Percentiles rank a stretch among this genome's conserved stretches.
phyloP scores from a whole-genome alignment of 1,140 invertebrate species.

The Cataglyphis hispanica region DNA sequence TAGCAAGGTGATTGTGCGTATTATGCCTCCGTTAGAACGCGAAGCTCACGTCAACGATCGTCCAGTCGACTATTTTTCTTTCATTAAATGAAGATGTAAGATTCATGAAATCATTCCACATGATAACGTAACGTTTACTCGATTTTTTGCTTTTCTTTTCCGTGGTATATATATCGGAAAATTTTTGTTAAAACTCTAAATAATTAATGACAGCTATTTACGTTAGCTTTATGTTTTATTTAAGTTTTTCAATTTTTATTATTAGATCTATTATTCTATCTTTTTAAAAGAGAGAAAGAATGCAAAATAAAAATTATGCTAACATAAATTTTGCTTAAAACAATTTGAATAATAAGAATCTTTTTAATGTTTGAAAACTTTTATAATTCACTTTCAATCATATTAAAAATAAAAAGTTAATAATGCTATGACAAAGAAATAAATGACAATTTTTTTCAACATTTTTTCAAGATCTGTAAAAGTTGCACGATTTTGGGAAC shows the following conservation, averaged over 20 bases:
- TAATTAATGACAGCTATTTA: neutral
- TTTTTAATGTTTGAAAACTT: neutral
- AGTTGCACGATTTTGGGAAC: neutral
- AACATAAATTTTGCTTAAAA: neutral
- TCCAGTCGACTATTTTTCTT: slow-evolving; percentile 51
- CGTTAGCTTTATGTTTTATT: no score
- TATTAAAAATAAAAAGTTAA: neutral
- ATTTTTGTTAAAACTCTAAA: neutral
- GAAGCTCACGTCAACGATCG: neutral
- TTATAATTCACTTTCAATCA: neutral
- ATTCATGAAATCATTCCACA: neutral
- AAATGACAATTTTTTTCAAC: neutral
- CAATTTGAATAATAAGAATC: neutral
- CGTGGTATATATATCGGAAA: neutral
- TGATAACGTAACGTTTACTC: neutral
- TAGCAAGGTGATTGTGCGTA: slow-evolving; percentile 65
- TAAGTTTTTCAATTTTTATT: no score
- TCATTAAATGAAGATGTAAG: slow-evolving; percentile 23
- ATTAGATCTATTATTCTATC: no score
- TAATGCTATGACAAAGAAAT: neutral
- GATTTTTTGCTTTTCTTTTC: neutral
- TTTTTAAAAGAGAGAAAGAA: neutral
- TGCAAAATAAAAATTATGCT: neutral
- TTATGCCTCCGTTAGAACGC: neutral
- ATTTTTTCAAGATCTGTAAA: neutral